Evolutionary conservation across 2,113 vertebrate genomes (phyloP), one percentile per base, ranked within the genome.

Genomic region (Labrus mixtus): DNA sequence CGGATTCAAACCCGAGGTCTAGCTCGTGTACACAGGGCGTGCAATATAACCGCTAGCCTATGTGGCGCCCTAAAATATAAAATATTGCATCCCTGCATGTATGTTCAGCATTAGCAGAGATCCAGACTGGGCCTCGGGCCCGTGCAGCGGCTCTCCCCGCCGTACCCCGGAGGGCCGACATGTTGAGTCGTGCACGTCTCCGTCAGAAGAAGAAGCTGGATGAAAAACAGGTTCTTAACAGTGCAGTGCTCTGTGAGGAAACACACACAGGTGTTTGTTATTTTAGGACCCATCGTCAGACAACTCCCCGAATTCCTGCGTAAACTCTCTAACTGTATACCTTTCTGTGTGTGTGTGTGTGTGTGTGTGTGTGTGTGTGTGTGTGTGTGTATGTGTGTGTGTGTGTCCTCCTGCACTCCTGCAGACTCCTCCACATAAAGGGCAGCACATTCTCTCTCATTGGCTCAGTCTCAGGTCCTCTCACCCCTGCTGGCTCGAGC

Each of bases 111-210:
- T 63, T 48, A 45, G 19, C 51, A 53, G 36, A 68, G 16, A 53
- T 57, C 15, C 51, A 39, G 41, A 29, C 41, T 29, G 36, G 17
- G 45, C 33, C 15, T 45, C 36, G 55, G 43, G 60, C 15, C 29
- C 68, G 3, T 17, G 2, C 59, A 60, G 64, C 61, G 55, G 48
- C 58, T 57, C 63, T 33, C n/a, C 10, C 1, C 23, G 20, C 58
- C 68, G 12, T 55, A 46, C 50, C 73, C 67, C 76, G 83, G 81
- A 78, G 89, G 71, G 68, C 56, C 84, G 84, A 77, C 83, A 57
- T 94, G 86, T 94, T 93, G 79, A 82, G 88, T 91, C 91, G 86
- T 89, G 92, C 62, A 37, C 58, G 41, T 55, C 73, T 89, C 65
- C 15, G 50, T 78, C 62, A 81, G 81, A 75, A 68, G 66, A 33